Percentiles rank a stretch among this genome's conserved stretches.
These are phyloP conservation scores for Orchesella flavescens DNA, from an alignment of 2,888 invertebrate genomes.

Conservation along the genomic window DNA sequence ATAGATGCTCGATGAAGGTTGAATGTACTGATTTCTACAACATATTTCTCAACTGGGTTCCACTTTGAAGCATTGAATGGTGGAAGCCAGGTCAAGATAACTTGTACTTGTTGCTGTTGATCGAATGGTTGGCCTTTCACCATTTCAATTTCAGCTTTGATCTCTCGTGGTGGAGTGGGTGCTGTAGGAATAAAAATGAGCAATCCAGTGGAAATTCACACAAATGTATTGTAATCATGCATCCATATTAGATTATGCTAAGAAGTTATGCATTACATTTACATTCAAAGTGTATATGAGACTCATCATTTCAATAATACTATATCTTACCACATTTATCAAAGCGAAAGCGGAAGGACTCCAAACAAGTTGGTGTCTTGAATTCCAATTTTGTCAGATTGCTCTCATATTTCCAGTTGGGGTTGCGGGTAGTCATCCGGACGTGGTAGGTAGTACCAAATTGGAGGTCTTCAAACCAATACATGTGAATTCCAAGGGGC, in stretches of 20 bases:
- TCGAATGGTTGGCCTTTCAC: slow-evolving; percentile 6
- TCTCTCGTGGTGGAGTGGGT: slow-evolving; percentile 60
- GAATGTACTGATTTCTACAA: slow-evolving; percentile 51
- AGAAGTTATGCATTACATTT: too few relatives aligned
- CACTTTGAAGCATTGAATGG: slow-evolving; percentile 59
- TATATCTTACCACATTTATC: slow-evolving; percentile 69
- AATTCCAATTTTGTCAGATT: slow-evolving; percentile 63
- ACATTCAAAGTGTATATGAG: too few relatives aligned
- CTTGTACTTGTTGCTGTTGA: slow-evolving; percentile 32
- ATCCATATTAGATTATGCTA: too few relatives aligned
- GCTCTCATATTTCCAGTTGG: slow-evolving; percentile 66
- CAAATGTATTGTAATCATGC: too few relatives aligned
- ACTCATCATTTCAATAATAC: too few relatives aligned
- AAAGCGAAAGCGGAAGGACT: slow-evolving; percentile 66
- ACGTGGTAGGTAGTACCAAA: slow-evolving; percentile 67
- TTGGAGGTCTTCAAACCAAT: slow-evolving; percentile 67
- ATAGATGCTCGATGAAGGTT: slow-evolving; percentile 23
- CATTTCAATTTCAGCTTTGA: slow-evolving; percentile 35
- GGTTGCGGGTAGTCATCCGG: slow-evolving; percentile 64
- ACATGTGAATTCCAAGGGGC: slow-evolving; percentile 67
- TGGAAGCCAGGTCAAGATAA: slow-evolving; percentile 66
- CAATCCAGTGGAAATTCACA: too few relatives aligned
- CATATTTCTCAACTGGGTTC: slow-evolving; percentile 64
- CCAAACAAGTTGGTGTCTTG: slow-evolving; percentile 68
- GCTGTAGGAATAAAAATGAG: slow-evolving; percentile 19